A percentile compares a stretch with the other conserved stretches of the same genome.
Conservation (phyloP, 2,113 vertebrate genomes). For the Phaethornis superciliosus region DNA sequence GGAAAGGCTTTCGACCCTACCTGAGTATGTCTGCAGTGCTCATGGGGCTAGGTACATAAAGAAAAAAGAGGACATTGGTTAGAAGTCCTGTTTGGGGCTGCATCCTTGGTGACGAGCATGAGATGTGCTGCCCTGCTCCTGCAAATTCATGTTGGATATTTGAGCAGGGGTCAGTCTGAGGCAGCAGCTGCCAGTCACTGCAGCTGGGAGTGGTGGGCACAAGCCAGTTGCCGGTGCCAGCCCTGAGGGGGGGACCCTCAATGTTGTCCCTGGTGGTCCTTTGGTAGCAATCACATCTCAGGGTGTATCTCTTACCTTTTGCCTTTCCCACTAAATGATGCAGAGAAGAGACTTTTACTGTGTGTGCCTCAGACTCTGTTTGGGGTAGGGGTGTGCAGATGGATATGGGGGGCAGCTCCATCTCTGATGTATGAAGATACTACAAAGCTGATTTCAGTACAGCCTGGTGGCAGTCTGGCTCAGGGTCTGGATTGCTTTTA, state of each 20-base stretch:
- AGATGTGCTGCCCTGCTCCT: neutral
- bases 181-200: neutral
- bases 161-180: neutral
- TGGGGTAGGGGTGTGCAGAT: neutral
- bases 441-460: neutral
- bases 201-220: neutral
- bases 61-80: neutral
- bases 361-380: neutral
- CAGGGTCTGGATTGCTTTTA: neutral
- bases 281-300: rapidly evolving
- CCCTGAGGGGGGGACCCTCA: neutral
- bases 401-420: neutral
- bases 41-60: neutral
- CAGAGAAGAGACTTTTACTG: neutral
- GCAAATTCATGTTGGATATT: neutral
- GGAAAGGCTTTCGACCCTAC: constrained; percentile 24
- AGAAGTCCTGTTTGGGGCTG: neutral
- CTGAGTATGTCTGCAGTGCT: neutral
- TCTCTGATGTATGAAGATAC: neutral
- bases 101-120: neutral
- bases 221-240: neutral
- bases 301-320: neutral
- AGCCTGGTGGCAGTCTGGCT: neutral
- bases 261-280: neutral
- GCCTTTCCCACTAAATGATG: neutral